These are phyloP conservation scores for Scophthalmus maximus DNA, from an alignment of 2,113 vertebrate species.

Conservation along the genomic window DNA sequence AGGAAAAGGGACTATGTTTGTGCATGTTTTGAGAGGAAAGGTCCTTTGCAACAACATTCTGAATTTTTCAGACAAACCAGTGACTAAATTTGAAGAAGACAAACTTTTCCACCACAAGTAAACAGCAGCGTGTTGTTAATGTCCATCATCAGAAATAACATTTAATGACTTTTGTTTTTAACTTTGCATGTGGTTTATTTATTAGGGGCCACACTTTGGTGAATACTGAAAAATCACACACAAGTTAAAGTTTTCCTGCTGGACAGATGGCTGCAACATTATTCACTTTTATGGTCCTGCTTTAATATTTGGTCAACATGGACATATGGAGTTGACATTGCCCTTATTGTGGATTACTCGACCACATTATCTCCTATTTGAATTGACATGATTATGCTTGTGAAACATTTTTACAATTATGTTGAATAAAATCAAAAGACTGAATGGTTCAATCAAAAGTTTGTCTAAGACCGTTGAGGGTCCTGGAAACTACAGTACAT, in stretches of 20 bases:
- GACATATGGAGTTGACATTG: background rate
- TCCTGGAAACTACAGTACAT: background rate
- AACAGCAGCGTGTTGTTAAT: too few relatives aligned
- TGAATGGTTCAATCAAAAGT: background rate
- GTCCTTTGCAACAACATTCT: too few relatives aligned
- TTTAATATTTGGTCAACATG: too few relatives aligned
- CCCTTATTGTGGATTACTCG: background rate
- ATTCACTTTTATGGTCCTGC: background rate
- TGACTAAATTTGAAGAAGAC: too few relatives aligned
- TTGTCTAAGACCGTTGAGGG: background rate
- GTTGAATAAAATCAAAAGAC: slow-evolving; percentile 4
- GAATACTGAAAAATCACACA: too few relatives aligned
- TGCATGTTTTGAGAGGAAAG: too few relatives aligned
- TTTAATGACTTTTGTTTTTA: too few relatives aligned
- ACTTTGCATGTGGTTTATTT: too few relatives aligned
- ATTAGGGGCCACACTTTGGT: too few relatives aligned
- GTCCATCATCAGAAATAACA: too few relatives aligned
- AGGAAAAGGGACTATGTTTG: slow-evolving; percentile 1
- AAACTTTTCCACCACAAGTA: too few relatives aligned
- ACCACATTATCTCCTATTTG: background rate
- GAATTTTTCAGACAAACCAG: too few relatives aligned
- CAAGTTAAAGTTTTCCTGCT: background rate
- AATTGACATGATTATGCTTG: background rate
- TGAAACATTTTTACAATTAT: background rate
- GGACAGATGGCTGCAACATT: background rate